phyloP scores from a whole-genome alignment of 2,797 vertebrate species.

The Scarus forsteni region DNA sequence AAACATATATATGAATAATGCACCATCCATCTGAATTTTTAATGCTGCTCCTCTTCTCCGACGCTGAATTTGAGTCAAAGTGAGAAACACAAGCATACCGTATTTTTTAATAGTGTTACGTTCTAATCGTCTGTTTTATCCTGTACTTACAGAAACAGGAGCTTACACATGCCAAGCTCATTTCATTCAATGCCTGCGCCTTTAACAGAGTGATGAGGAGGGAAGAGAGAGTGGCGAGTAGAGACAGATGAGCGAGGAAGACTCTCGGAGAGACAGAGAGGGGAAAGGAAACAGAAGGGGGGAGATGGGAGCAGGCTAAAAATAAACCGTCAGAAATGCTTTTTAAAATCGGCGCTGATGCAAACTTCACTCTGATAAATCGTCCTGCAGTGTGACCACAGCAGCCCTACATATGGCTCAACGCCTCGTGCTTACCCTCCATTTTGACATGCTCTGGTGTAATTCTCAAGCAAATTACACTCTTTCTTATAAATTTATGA shows the following conservation, averaged over 20 bases:
- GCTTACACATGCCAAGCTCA: slow-evolving; percentile 64
- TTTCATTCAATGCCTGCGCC: slow-evolving; percentile 69
- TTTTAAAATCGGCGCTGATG: slow-evolving; percentile 81
- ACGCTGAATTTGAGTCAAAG: slow-evolving; percentile 64
- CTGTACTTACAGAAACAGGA: slow-evolving; percentile 60
- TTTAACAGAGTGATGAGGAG: slow-evolving; percentile 75
- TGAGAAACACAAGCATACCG: slow-evolving; percentile 56
- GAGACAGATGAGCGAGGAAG: slow-evolving; percentile 74
- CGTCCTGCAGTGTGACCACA: slow-evolving; percentile 56
- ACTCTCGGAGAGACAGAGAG: slow-evolving; percentile 71
- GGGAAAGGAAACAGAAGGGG: slow-evolving; percentile 70
- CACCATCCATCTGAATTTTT: slow-evolving; percentile 71
- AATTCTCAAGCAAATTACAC: slow-evolving; percentile 25
- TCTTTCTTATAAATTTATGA: slow-evolving; percentile 52
- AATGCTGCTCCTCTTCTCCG: slow-evolving; percentile 63
- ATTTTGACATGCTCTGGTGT: slow-evolving; percentile 1
- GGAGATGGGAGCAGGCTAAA: slow-evolving; percentile 80
- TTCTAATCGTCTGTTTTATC: slow-evolving; percentile 72
- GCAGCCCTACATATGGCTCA: slow-evolving; percentile 8
- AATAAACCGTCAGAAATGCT: slow-evolving; percentile 82
- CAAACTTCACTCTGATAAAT: slow-evolving; percentile 79
- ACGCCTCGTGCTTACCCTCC: slow-evolving; percentile 17
- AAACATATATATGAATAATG: slow-evolving; percentile 73
- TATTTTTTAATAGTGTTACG: slow-evolving; percentile 70
- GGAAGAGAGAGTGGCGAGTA: slow-evolving; percentile 65